Conservation (phyloP, 2,797 vertebrate genomes). For the Platalea minor region DNA sequence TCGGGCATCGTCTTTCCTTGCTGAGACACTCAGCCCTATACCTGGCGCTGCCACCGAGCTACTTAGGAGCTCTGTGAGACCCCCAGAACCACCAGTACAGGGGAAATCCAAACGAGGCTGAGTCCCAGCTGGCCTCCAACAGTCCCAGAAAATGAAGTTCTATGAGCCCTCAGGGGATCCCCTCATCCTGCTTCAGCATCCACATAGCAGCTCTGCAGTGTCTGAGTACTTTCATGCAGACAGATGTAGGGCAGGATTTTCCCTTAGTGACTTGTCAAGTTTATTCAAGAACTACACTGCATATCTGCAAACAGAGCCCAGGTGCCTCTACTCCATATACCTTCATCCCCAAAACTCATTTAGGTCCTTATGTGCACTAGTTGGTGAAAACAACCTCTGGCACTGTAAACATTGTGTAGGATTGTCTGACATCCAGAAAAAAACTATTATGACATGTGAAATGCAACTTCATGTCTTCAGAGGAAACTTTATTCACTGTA, state of each 20-base stretch:
- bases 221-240: background rate
- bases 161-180: background rate
- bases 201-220: background rate
- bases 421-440: background rate
- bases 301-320: background rate
- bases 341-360: background rate
- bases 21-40: background rate
- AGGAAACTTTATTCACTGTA: background rate
- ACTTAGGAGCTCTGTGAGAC: background rate
- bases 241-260: background rate
- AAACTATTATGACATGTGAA: background rate
- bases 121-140: background rate
- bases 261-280: background rate
- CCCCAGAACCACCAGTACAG: background rate
- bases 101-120: background rate
- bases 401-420: background rate
- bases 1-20: accelerated
- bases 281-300: background rate
- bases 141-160: background rate
- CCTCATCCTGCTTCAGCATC: background rate
- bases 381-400: background rate
- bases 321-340: background rate
- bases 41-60: background rate
- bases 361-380: background rate
- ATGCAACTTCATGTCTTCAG: background rate